A percentile compares a stretch with the other conserved stretches of the same genome.
These are phyloP conservation scores for Erebia ligea DNA, from an alignment of 2,888 invertebrate species.

Conservation along the genomic window DNA sequence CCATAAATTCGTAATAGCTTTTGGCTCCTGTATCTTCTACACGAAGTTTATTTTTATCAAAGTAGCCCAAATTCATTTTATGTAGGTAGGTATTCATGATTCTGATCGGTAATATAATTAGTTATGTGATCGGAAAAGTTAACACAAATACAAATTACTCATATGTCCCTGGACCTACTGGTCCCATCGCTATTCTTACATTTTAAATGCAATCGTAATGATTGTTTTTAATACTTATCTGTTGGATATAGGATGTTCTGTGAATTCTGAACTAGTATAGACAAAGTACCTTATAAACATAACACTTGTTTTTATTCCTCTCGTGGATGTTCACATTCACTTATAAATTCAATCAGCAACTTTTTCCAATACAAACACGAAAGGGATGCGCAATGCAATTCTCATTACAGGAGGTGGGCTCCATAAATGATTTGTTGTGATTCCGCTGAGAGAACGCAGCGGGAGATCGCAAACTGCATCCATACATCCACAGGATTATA, in stretches of 20 bases:
- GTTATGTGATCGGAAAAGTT: too few species aligned
- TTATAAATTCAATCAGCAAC: conserved; percentile 34
- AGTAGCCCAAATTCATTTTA: too few species aligned
- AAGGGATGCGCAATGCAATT: conserved; percentile 63
- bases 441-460: conserved; percentile 78
- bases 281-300: not conserved
- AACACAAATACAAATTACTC: too few species aligned
- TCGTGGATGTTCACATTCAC: conserved; percentile 4
- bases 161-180: too few species aligned
- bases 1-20: not conserved
- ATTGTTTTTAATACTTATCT: too few species aligned
- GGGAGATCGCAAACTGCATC: conserved; percentile 77
- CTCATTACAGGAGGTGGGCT: conserved; percentile 79
- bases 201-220: too few species aligned
- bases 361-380: conserved; percentile 50
- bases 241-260: too few species aligned
- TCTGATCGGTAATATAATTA: too few species aligned
- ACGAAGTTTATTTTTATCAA: too few species aligned
- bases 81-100: too few species aligned
- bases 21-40: not conserved
- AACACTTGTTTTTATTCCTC: not conserved
- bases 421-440: conserved; percentile 81
- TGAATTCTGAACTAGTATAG: not conserved
- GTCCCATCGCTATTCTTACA: too few species aligned
- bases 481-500: conserved; percentile 45